Evolutionary conservation across 2,113 vertebrate species (phyloP), one percentile per base, ranked within the genome.

Genomic region (Dicerorhinus sumatrensis): DNA sequence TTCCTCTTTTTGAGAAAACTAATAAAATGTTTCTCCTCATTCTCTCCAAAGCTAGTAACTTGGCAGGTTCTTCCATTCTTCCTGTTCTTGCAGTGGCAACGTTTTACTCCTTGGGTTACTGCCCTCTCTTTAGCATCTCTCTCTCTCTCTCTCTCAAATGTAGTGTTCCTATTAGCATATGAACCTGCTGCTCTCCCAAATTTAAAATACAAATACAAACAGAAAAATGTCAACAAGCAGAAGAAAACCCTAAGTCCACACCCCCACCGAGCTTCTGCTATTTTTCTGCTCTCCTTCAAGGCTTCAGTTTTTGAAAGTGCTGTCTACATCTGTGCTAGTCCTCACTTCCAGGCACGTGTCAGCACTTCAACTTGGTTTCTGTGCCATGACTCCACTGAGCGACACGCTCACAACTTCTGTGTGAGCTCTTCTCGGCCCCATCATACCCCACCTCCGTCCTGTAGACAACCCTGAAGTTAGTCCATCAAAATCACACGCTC

Each of bases 251-350:
- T 69, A 21, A 20, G 25, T 21, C 31, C n/a, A 54, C 12, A 62
- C 8, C 25, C 5, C 69, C 25, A 31, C 16, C 4, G 3, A 96
- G 18, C 27, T 42, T 20, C 17, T 39, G 2, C 20, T 63, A 29
- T n/a, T 27, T 60, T 58, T 56, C 36, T 72, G 29, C 46, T 46
- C 11, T 65, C 62, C 8, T 51, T 58, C 31, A 27, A 0, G 33
- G 31, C 56, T 48, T 27, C 65, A 11, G 11, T 1, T 6, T 11
- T 67, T 23, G 16, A 82, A 80, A 23, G 20, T 0, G 0, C 13
- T 4, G n/a, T 62, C 56, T 62, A 3, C 1, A 25, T 16, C 8
- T 20, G n/a, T 9, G 3, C 5, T 17, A 3, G 25, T 79, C 23
- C 73, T 89, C 21, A 10, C n/a, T 36, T 86, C 6, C 18, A 54